phyloP scores from a whole-genome alignment of 2,888 invertebrate species.

The Cryptocheilus praepositus region DNA sequence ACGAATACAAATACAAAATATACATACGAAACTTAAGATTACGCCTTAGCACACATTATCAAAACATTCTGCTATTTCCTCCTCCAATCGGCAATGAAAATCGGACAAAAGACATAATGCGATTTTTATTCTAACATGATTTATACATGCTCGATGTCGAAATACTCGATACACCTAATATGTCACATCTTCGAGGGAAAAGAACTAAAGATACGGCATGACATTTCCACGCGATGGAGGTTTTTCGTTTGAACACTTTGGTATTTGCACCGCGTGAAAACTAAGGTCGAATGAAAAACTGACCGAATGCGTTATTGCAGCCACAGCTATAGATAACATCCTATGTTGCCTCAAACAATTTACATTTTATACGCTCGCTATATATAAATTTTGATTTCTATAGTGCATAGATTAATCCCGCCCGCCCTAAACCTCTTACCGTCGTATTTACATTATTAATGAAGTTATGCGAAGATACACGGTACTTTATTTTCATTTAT shows the following conservation, averaged over 20 bases:
- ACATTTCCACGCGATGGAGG: conserved; percentile 24
- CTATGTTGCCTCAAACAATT: conserved; percentile 43
- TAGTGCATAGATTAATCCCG: conserved; percentile 38
- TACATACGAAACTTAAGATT: conserved; percentile 35
- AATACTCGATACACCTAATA: no score
- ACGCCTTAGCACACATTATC: background rate
- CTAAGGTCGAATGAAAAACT: conserved; percentile 33
- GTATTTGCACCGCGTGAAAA: conserved; percentile 43
- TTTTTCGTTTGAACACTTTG: conserved; percentile 55
- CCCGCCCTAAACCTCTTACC: conserved; percentile 34
- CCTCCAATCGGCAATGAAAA: conserved; percentile 1
- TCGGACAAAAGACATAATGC: conserved; percentile 47
- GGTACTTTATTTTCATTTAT: conserved; percentile 24
- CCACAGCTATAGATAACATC: conserved; percentile 25
- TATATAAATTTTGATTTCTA: conserved; percentile 42
- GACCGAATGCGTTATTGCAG: conserved; percentile 20
- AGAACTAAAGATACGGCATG: background rate
- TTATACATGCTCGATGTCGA: conserved; percentile 19
- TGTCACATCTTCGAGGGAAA: background rate
- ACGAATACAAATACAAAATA: conserved; percentile 49
- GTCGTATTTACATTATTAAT: conserved; percentile 54
- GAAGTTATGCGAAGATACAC: conserved; percentile 40
- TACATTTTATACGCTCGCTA: conserved; percentile 44
- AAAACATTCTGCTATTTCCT: no score
- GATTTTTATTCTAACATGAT: conserved; percentile 45